These are phyloP conservation scores for Melipona bicolor DNA, from an alignment of 2,888 invertebrate species.

Conservation along the genomic window DNA sequence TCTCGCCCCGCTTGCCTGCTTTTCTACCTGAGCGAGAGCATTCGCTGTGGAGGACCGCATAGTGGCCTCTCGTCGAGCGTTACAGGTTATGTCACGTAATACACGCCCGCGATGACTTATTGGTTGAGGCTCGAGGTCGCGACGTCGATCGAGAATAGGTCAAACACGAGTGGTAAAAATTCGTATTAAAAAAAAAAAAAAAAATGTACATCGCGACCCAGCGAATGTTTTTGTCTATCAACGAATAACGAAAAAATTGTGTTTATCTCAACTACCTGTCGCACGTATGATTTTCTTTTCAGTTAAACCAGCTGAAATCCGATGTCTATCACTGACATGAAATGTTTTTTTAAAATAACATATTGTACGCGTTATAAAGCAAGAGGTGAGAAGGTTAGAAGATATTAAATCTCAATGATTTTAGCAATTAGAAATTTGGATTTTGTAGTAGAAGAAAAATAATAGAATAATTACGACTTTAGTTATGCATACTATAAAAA, in stretches of 20 bases:
- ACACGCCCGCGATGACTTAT: constrained; percentile 73
- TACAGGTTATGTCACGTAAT: constrained; percentile 75
- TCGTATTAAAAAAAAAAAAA: background rate
- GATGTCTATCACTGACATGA: too few species aligned
- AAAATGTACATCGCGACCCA: constrained; percentile 19
- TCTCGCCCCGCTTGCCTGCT: constrained; percentile 77
- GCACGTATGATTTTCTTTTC: background rate
- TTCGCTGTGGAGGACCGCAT: constrained; percentile 60
- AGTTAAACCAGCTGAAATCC: background rate
- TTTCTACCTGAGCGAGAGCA: constrained; percentile 70
- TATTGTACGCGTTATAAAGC: background rate
- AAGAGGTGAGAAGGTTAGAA: background rate
- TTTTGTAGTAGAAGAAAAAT: too few species aligned
- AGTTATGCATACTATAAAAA: too few species aligned
- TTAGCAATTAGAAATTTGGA: too few species aligned
- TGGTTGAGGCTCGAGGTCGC: constrained; percentile 74
- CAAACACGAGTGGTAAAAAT: constrained; percentile 55
- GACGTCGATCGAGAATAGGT: constrained; percentile 66
- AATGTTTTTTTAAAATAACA: background rate
- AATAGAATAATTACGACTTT: background rate
- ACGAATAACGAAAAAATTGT: background rate
- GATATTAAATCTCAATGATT: too few species aligned
- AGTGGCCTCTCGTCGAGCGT: constrained; percentile 63
- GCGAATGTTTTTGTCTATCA: background rate
- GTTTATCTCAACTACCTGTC: background rate